Percentiles rank a stretch among this genome's conserved stretches.
phyloP scores from a whole-genome alignment of 23 tunicate species.

The Halocynthia roretzi region DNA sequence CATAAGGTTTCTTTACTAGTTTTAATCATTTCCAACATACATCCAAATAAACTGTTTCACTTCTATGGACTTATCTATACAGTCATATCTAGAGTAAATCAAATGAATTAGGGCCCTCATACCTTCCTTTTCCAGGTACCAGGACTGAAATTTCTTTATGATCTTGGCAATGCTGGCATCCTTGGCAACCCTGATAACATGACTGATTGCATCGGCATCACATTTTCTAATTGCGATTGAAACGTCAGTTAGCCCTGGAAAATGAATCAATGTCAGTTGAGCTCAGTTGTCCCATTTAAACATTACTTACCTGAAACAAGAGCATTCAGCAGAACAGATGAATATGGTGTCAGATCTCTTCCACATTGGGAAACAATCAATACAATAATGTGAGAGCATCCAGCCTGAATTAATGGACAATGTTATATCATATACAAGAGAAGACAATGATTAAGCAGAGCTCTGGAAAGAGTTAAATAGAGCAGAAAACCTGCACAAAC shows the following conservation, averaged over 20 bases:
- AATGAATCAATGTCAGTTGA: background rate
- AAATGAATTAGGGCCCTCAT: background rate
- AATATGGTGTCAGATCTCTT: conserved; percentile 36
- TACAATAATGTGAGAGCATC: conserved; percentile 51
- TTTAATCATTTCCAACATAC: too few species aligned
- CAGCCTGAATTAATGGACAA: conserved; percentile 42
- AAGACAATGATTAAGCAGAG: too few species aligned
- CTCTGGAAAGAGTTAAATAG: too few species aligned
- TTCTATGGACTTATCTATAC: too few species aligned
- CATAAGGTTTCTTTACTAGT: too few species aligned
- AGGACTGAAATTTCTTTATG: conserved; percentile 47
- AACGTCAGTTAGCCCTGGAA: conserved; percentile 50
- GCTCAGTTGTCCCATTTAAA: background rate
- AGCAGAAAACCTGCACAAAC: too few species aligned
- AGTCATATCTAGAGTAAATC: too few species aligned
- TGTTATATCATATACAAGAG: too few species aligned
- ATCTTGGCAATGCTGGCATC: conserved; percentile 51
- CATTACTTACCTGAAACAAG: conserved; percentile 31
- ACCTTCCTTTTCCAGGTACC: conserved; percentile 90
- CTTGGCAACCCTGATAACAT: conserved; percentile 46
- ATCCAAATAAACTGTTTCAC: too few species aligned
- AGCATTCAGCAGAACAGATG: conserved; percentile 47
- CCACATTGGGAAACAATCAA: conserved; percentile 48
- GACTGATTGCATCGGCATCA: conserved; percentile 47
- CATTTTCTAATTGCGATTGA: conserved; percentile 63